Conservation (phyloP, 1,140 invertebrate species). For the Stegodyphus dumicola region DNA sequence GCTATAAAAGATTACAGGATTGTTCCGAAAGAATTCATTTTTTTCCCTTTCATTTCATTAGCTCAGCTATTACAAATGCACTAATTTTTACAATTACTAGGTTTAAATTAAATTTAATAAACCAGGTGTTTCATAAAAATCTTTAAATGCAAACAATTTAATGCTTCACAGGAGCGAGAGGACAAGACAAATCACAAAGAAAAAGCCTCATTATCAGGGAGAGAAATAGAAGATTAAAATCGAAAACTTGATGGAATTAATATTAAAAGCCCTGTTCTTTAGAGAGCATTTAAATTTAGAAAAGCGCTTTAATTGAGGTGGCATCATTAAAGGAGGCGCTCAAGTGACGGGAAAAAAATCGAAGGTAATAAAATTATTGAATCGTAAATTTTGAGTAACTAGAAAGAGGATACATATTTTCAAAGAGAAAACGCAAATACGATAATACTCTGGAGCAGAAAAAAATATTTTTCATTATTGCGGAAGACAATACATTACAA, state of each 20-base stretch:
- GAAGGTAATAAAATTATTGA: conserved; percentile 37
- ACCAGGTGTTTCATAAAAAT: background rate
- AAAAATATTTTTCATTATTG: conserved; percentile 5
- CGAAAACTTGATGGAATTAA: conserved; percentile 43
- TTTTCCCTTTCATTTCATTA: background rate
- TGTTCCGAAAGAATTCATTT: too few species aligned
- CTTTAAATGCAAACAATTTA: background rate
- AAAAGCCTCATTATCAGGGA: conserved; percentile 19
- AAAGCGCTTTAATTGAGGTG: conserved; percentile 34
- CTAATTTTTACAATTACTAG: conserved; percentile 33
- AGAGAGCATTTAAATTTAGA: conserved; percentile 16
- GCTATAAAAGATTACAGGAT: too few species aligned
- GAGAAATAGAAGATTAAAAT: conserved; percentile 30
- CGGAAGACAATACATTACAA: background rate
- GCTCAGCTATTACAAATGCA: conserved; percentile 5
- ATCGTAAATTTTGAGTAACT: conserved; percentile 26
- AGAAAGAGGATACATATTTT: conserved; percentile 3
- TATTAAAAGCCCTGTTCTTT: conserved; percentile 8
- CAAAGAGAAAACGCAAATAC: background rate
- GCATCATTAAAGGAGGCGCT: conserved; percentile 24
- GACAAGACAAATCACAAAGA: conserved; percentile 12
- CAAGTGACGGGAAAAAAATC: conserved; percentile 27
- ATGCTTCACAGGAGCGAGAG: background rate
- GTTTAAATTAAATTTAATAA: conserved; percentile 40
- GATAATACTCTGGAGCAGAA: background rate